Base-by-base conservation (phyloP, 2,888 invertebrate genomes). In the Hecatera dysodea region DNA sequence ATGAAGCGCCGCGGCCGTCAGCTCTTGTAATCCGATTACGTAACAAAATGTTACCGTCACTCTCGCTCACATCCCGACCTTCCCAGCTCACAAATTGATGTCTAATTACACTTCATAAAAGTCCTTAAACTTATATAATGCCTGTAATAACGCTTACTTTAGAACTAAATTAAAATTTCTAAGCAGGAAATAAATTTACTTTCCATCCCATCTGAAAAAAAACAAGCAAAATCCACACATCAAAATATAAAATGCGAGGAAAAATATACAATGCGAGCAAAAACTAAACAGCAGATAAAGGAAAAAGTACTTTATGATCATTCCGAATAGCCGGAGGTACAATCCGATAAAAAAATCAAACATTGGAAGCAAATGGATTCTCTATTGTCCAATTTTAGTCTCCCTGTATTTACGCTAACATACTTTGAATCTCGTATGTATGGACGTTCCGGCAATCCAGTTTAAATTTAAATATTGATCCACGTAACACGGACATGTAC, bases 21-120 rank as follows among this genome's bases (percentile, higher is more conserved):
- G 56, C 56, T 36, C 56, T 56, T 56, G 88, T 92, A 92, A 93
- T 93, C 90, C 88, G 89, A 91, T 92, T 92, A 91, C 86, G 86
- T 85, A 88, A 89, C 89, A 90, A 91, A 93, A 91, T 90, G 89
- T 87, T 77, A 86, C 85, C 82, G 87, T 86, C 89, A 82, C 81
- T 84, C 75, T 80, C 71, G 55, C 72, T 68, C 62, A 77, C 70
- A 75, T 82, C 72, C 85, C 83, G 86, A 90, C 89, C 87, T 90
- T 87, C 83, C 81, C 85, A 90, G 88, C 87, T 86, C 82, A 83
- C 75, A 87, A 88, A 89, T 90, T 90, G 90, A 90, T 87, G 88
- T 90, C 87, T 87, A 88, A 90, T 89, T 86, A 69, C 65, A 73
- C 66, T 78, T 81, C 67, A 71, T 62, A 73, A 73, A 65, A 84